These are phyloP conservation scores for Morelia viridis DNA, from an alignment of 2,797 vertebrate genomes.

Conservation along the genomic window DNA sequence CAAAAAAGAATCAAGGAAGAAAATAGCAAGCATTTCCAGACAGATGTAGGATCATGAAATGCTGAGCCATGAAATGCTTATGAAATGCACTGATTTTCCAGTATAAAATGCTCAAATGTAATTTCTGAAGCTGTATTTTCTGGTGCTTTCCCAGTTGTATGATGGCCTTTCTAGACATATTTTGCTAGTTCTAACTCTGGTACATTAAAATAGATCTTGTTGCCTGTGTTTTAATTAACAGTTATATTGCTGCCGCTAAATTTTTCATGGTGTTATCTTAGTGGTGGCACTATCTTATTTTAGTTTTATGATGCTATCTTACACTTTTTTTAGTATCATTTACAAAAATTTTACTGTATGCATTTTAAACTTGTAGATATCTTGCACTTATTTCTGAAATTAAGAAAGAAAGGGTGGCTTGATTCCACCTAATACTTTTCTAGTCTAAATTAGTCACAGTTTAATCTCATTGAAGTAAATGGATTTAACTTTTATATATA, in stretches of 20 bases:
- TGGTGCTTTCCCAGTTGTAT: neutral
- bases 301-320: neutral
- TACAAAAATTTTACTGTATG: neutral
- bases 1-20: neutral
- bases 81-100: neutral
- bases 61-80: neutral
- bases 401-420: neutral
- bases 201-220: neutral
- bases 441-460: neutral
- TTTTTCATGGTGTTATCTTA: neutral
- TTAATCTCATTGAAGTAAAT: neutral
- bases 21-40: neutral
- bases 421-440: neutral
- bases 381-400: neutral
- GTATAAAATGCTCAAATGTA: neutral
- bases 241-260: neutral
- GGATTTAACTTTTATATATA: neutral
- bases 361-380: neutral
- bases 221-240: neutral
- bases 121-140: neutral
- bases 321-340: neutral
- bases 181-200: neutral
- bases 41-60: neutral
- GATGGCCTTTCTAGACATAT: neutral
- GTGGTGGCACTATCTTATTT: neutral